Conservation (phyloP, 2,888 invertebrate genomes). For the Ectemnius continuus region DNA sequence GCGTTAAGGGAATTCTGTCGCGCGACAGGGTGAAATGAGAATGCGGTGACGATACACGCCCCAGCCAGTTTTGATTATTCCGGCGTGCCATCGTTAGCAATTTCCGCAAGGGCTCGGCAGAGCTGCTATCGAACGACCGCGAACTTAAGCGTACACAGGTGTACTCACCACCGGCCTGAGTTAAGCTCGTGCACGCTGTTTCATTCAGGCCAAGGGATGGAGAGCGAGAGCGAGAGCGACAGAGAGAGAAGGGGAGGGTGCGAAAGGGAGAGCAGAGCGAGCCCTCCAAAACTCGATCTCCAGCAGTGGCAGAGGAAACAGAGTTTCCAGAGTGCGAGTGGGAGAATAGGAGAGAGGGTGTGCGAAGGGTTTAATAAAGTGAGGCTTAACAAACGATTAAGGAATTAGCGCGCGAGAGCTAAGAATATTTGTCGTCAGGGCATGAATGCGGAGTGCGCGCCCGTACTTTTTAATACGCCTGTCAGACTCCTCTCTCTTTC, state of each 20-base stretch:
- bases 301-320: neutral
- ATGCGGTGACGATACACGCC: slow-evolving; percentile 12
- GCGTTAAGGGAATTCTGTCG: too few relatives aligned
- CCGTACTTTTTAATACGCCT: slow-evolving; percentile 5
- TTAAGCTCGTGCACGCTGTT: slow-evolving; percentile 30
- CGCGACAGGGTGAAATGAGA: slow-evolving; percentile 7
- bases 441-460: neutral
- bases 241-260: too few relatives aligned
- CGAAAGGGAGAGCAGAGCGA: neutral
- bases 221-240: too few relatives aligned
- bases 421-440: neutral
- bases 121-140: slow-evolving; percentile 44
- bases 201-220: slow-evolving; percentile 3
- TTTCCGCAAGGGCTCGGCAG: slow-evolving; percentile 34
- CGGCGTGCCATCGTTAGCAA: slow-evolving; percentile 45
- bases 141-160: slow-evolving; percentile 25
- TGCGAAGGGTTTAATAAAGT: neutral
- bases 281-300: slow-evolving; percentile 23
- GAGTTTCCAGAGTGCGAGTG: neutral
- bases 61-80: slow-evolving; percentile 43
- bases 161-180: slow-evolving; percentile 20
- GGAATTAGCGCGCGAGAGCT: neutral
- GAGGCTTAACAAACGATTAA: neutral
- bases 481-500: neutral
- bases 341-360: neutral